phyloP scores from a whole-genome alignment of 1,140 invertebrate genomes.

The Trialeurodes vaporariorum region DNA sequence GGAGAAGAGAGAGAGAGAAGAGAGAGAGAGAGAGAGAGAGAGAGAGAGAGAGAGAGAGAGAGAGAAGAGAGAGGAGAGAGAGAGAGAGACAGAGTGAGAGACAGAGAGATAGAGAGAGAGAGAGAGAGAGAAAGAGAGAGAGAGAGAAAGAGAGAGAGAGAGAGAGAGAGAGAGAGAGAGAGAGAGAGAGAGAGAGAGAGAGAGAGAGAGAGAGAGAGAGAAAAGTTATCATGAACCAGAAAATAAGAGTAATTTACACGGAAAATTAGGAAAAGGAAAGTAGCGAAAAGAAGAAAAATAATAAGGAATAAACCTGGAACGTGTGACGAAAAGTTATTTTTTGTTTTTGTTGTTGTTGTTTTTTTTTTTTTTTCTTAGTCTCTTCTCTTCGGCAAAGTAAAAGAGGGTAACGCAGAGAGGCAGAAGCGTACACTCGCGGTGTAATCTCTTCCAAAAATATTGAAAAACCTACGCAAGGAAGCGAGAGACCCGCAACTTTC shows the following conservation, averaged over 20 bases:
- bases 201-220: not conserved
- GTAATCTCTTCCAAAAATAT: not conserved
- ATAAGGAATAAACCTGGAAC: not conserved
- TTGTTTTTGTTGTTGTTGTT: no score
- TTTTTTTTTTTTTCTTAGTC: no score
- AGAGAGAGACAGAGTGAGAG: no score
- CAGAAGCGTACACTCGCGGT: not conserved
- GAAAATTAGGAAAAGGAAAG: not conserved
- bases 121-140: no score
- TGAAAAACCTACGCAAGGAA: not conserved
- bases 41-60: no score
- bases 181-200: no score
- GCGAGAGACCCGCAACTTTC: not conserved
- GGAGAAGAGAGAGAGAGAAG: no score
- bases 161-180: no score
- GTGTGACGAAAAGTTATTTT: not conserved
- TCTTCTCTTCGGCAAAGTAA: not conserved
- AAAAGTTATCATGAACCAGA: not conserved
- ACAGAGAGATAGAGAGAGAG: no score
- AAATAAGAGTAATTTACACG: not conserved
- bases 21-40: no score
- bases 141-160: no score
- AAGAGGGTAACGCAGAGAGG: not conserved
- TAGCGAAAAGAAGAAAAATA: not conserved
- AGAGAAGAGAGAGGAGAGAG: no score